phyloP scores from a whole-genome alignment of 92 coral and sea anemone genomes.

The Metridium senile region DNA sequence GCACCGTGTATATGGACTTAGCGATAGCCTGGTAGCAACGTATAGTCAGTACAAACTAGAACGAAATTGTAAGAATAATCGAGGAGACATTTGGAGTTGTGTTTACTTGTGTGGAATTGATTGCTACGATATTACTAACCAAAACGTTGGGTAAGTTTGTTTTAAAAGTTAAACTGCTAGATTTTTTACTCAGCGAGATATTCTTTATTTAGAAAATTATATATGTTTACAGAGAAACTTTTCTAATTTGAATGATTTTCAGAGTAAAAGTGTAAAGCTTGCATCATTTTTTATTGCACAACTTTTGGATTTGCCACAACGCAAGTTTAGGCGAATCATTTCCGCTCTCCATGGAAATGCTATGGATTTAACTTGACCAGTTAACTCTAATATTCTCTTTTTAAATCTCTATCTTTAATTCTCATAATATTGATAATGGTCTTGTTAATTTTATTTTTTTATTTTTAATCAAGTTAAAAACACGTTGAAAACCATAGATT shows the following conservation, averaged over 20 bases:
- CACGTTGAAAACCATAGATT: too few relatives aligned
- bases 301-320: not conserved
- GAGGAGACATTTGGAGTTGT: not conserved
- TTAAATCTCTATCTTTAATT: not conserved
- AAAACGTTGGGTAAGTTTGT: constrained; percentile 10
- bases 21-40: too few relatives aligned
- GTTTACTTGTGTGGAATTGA: not conserved
- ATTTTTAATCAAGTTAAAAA: not conserved
- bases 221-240: too few relatives aligned
- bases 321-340: not conserved
- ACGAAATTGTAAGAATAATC: not conserved
- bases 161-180: too few relatives aligned
- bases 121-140: constrained; percentile 9
- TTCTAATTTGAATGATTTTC: too few relatives aligned
- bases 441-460: not conserved
- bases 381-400: not conserved
- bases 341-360: constrained; percentile 29
- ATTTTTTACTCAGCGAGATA: too few relatives aligned
- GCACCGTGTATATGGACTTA: too few relatives aligned
- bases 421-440: not conserved
- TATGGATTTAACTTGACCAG: not conserved
- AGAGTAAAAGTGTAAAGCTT: not conserved
- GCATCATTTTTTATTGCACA: not conserved
- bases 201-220: too few relatives aligned
- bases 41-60: too few relatives aligned